These are phyloP conservation scores for Drosophila phalerata DNA, from an alignment of 2,888 invertebrate species.

Conservation along the genomic window DNA sequence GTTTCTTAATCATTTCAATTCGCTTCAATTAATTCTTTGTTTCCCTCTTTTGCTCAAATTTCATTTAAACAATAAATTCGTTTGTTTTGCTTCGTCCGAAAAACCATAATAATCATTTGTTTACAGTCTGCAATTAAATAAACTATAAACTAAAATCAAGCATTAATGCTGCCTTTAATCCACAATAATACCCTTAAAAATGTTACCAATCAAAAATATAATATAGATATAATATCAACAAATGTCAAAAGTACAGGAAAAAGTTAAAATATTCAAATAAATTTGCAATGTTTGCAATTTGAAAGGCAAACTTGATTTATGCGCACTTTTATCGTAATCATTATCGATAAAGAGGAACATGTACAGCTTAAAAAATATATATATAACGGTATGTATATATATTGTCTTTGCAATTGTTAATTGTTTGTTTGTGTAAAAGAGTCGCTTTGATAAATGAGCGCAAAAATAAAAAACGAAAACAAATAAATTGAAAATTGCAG, in stretches of 20 bases:
- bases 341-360: slow-evolving; percentile 24
- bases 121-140: slow-evolving; percentile 57
- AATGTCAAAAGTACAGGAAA: background rate
- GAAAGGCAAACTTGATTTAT: slow-evolving; percentile 40
- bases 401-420: slow-evolving; percentile 1
- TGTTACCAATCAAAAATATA: background rate
- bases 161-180: slow-evolving; percentile 9
- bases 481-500: background rate
- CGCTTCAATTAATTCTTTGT: background rate
- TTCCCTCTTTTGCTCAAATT: slow-evolving; percentile 32
- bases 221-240: background rate
- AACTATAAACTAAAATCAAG: slow-evolving; percentile 19
- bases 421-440: slow-evolving; percentile 37
- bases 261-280: slow-evolving; percentile 17
- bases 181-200: background rate
- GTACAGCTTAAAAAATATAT: background rate
- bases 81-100: slow-evolving; percentile 16
- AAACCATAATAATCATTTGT: slow-evolving; percentile 53
- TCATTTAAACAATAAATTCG: slow-evolving; percentile 39
- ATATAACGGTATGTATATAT: background rate
- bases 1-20: background rate
- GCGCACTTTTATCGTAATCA: slow-evolving; percentile 30
- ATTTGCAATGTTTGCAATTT: slow-evolving; percentile 34
- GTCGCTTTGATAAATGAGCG: slow-evolving; percentile 33
- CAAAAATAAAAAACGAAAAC: slow-evolving; percentile 18